These are phyloP conservation scores for Ceratothoa steindachneri DNA, from an alignment of 2,888 invertebrate species.

Conservation along the genomic window DNA sequence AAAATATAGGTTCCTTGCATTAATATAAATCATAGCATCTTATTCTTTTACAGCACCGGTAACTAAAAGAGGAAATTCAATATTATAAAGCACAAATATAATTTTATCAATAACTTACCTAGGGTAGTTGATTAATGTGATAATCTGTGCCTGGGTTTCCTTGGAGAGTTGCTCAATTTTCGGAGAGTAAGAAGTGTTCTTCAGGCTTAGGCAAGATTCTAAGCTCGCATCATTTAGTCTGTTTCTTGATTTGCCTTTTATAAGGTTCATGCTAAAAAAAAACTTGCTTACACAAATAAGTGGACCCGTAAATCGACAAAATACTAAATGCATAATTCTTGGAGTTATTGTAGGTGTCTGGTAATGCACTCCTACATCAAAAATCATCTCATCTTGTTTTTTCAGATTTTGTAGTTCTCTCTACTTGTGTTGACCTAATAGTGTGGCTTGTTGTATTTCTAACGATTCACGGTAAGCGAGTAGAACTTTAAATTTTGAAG, in stretches of 20 bases:
- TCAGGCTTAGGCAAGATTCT: constrained; percentile 9
- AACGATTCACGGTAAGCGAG: constrained; percentile 16
- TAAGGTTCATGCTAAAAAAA: neutral
- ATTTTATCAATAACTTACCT: no score
- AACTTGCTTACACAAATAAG: neutral
- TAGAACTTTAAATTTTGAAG: constrained; percentile 16
- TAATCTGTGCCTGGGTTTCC: neutral
- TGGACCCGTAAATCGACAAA: neutral
- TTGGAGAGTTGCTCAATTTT: neutral
- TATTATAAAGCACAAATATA: no score
- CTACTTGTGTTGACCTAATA: constrained; percentile 12
- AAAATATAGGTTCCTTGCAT: no score
- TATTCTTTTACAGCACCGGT: no score
- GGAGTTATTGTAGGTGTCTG: constrained; percentile 2
- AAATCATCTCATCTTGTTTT: constrained; percentile 14
- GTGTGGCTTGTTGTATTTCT: constrained; percentile 19
- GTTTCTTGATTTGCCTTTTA: neutral
- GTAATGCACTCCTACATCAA: constrained; percentile 22
- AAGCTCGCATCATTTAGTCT: constrained; percentile 3
- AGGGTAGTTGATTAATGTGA: neutral
- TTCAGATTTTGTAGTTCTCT: constrained; percentile 19
- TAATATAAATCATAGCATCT: no score
- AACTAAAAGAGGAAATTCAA: no score
- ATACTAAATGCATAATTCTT: neutral
- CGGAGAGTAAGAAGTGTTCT: neutral